Evolutionary conservation across 2,888 invertebrate genomes (phyloP), one percentile per base, ranked within the genome.

Genomic region (Tachina fera): DNA sequence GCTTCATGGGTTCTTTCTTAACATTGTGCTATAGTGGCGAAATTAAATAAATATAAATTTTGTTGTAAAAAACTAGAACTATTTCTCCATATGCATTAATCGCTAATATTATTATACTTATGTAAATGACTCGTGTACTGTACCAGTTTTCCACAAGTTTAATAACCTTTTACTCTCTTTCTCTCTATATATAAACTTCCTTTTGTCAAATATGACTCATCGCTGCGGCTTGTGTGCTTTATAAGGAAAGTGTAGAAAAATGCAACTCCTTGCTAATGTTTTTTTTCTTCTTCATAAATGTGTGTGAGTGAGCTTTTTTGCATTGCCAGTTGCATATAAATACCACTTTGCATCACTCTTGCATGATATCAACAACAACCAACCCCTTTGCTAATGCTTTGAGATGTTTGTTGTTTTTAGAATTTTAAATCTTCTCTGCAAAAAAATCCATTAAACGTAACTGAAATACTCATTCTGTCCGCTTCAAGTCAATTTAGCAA

Each of bases 301-400:
- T 63, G 22, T 71, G 60, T 22, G 58, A 61, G 63, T 71, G 22
- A 70, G 74, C 41, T 71, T 71, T 71, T 76, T 70, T 63, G 10
- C 41, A 43, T 45, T 45, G 87, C 41, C 49, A 88, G 89, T 89
- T 89, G 89, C 89, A 90, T 90, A 90, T 88, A 90, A 89, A 88
- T 90, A 87, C 87, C 85, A 88, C 88, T 82, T 80, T 81, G 81
- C 77, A 85, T 82, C 56, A 74, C 79, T 76, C 79, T 80, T 81
- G 81, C 77, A 85, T 75, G 49, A 74, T 76, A 74, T 77, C 51
- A 60, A 70, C 75, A 83, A 53, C 49, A 61, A 51, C 71, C 75
- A 83, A 80, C 86, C 86, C 80, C 61, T 72, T 58, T 71, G 47
- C 45, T 75, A 83, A 31, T 41, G 43, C 13, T 49, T 10, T 45